Evolutionary conservation across 2,797 vertebrate species (phyloP), one percentile per base, ranked within the genome.

Genomic region (Sebastes steindachneri): DNA sequence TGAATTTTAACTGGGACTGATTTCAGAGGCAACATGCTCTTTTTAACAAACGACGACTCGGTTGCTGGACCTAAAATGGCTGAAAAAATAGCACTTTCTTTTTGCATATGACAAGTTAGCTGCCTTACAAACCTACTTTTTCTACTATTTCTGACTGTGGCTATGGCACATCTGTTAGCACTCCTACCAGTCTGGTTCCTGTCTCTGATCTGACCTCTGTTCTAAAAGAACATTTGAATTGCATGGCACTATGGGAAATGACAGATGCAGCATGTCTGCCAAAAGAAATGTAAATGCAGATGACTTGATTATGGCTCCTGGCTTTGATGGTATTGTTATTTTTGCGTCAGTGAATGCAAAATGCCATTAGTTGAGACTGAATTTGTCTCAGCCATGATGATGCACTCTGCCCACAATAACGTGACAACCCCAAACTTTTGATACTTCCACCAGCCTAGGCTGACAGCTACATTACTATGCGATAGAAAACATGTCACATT

Each of bases 1-100:
- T 84, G 58, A 70, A 80, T 88, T 79, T 86, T 66, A 82, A 86
- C 77, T 82, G 80, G 81, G 80, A 77, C 66, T 68, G 77, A 86
- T 89, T 88, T 89, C 81, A 80, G 77, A 54, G 55, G 85, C 35
- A 79, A 80, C 69, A 66, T 78, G 82, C 68, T 82, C 74, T 80
- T 79, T 76, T 41, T 79, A 82, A 79, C 77, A 65, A 90, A 75
- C 60, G 35, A 70, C n/a, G 76, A 72, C 75, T 80, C 69, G 33
- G 72, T 71, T 71, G 54, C 21, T 64, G 76, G 68, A 83, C 60
- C 14, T 41, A 41, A 82, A 80, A 80, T 59, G 73, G 37, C 60
- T 64, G 64, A 75, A 87, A 86, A 79, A 33, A 87, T 23, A 53
- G 54, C 3, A 1, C 25, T 68, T 79, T 58, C 9, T 51, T 66